Percentiles rank a stretch among this genome's conserved stretches.
Conservation (phyloP, 2,113 vertebrate genomes). For the Serinus canaria region DNA sequence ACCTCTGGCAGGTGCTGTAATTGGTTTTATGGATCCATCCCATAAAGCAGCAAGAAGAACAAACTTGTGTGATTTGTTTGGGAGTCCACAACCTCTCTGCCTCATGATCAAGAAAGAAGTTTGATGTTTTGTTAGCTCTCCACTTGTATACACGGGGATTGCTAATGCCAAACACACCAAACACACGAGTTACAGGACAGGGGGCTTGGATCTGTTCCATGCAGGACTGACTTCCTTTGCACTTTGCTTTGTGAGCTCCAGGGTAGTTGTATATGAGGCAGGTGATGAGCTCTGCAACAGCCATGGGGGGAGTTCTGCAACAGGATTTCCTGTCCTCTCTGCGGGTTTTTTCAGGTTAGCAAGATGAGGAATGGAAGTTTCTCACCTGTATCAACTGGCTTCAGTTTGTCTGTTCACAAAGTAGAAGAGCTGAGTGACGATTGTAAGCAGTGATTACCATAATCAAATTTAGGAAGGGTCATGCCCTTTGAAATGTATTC, state of each 20-base stretch:
- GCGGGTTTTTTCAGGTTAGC: not conserved
- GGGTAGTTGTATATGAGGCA: accelerated
- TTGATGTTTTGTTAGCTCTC: not conserved
- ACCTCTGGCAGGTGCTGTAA: not conserved
- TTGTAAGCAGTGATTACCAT: not conserved
- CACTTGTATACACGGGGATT: not conserved
- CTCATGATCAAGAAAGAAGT: not conserved
- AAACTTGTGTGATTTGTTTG: not conserved
- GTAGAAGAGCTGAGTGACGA: not conserved
- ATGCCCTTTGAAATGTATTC: not conserved
- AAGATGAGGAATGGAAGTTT: not conserved
- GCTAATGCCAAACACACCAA: not conserved
- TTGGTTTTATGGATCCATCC: not conserved
- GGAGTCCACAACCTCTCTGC: not conserved
- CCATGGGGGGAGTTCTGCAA: not conserved
- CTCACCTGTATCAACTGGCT: not conserved
- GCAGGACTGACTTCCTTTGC: not conserved
- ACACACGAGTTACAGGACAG: not conserved
- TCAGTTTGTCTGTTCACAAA: not conserved
- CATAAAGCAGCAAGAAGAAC: not conserved
- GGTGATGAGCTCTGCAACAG: not conserved
- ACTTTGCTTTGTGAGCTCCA: not conserved
- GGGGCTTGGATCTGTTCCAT: accelerated
- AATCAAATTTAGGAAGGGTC: not conserved
- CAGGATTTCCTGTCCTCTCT: not conserved